Base-by-base conservation (phyloP, 2,797 vertebrate species). In the Spea hammondii region DNA sequence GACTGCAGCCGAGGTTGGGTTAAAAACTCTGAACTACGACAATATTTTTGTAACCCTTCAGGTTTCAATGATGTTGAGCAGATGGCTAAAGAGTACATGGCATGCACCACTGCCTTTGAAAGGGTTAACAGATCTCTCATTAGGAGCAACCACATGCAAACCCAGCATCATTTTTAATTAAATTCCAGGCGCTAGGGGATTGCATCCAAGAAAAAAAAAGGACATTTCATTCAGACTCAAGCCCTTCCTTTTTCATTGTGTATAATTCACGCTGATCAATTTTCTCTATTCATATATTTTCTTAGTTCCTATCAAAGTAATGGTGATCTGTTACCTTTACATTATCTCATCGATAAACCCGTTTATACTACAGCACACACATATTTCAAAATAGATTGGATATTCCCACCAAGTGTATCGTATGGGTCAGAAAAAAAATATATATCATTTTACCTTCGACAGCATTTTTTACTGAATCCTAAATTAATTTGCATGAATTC, bases 151-250 rank as follows among this genome's bases (percentile, higher is more conserved):
- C 53, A 70, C 74, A 79, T 68, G 66, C 78, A 75, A 79, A 79
- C 72, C 70, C 78, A 74, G 78, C 78, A 75, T 79, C 65, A 50
- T 66, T 79, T 32, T 79, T 79, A 79, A 79, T 79, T 79, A 79
- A 74, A 79, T 79, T 74, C 72, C 78, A 79, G 78, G 49, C 78
- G 65, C 66, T 74, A 70, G 72, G 72, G 73, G 65, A 62, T 79
- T 54, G 64, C 14, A 79, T 79, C 64, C 72, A 75, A n/a, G 64
- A 53, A 74, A 70, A 68, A 17, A 77, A 57, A 48, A 70, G 72
- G 65, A 65, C 57, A 75, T 65, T 70, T 69, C 55, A 79, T 74
- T 62, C 65, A 79, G 65, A 14, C 54, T 74, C 73, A 62, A 69
- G 57, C 70, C 65, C 49, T 68, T 47, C 44, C 12, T 69, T 13